A percentile compares a stretch with the other conserved stretches of the same genome.
phyloP scores from a whole-genome alignment of 2,797 vertebrate species.

The Hyperoplus lanceolatus region DNA sequence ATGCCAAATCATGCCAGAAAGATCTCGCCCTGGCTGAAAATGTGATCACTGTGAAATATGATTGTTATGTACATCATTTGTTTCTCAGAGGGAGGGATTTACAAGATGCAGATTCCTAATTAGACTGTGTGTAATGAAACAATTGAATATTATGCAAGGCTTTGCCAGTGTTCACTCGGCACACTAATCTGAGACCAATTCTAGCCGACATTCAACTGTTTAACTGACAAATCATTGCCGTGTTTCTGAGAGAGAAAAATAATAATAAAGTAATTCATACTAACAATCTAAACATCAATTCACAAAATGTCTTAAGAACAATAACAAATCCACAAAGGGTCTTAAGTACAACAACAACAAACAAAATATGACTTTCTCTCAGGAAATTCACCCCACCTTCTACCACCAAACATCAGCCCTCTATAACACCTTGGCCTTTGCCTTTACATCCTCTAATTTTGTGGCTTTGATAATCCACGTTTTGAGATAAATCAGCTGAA shows the following conservation, averaged over 20 bases:
- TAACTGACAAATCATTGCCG: conserved; percentile 24
- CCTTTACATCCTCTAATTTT: conserved; percentile 32
- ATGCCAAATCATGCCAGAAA: conserved; percentile 53
- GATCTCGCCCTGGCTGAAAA: conserved; percentile 58
- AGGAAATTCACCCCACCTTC: background rate
- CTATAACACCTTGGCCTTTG: conserved; percentile 28
- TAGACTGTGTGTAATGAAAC: conserved; percentile 74
- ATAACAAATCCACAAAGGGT: background rate
- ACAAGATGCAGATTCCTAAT: conserved; percentile 75
- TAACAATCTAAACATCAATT: too few relatives aligned
- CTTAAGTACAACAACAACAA: background rate
- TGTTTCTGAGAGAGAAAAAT: conserved; percentile 31
- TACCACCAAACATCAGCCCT: conserved; percentile 27
- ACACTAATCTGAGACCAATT: conserved; percentile 71
- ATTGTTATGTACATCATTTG: conserved; percentile 74
- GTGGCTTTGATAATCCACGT: conserved; percentile 51
- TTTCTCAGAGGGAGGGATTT: conserved; percentile 71
- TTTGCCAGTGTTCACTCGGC: conserved; percentile 52
- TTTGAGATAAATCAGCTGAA: conserved; percentile 56
- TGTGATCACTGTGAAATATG: conserved; percentile 65
- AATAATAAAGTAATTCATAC: too few relatives aligned
- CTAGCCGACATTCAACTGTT: conserved; percentile 61
- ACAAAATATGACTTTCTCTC: conserved; percentile 4
- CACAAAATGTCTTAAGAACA: too few relatives aligned
- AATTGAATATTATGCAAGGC: conserved; percentile 73